Percentiles rank a stretch among this genome's conserved stretches.
Evolutionary conservation across 2,888 invertebrate species (phyloP).

Genomic region (Dorcus parallelipipedus): DNA sequence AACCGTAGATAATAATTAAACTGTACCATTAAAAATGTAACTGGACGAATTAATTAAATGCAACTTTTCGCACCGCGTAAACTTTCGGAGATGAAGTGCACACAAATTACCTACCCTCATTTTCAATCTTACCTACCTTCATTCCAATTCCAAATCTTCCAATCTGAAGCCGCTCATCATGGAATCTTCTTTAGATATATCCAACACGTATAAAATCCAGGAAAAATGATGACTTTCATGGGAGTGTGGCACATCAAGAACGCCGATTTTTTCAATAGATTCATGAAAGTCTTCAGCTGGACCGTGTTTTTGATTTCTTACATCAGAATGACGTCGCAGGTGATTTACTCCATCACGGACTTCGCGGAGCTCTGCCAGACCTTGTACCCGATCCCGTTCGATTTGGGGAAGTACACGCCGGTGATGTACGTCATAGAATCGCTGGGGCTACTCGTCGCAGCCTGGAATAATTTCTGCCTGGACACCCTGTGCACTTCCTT

Average conservation of each 20-base stretch:
- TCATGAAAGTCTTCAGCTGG: slow-evolving; percentile 4
- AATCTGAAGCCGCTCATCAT: no score
- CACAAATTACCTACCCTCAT: no score
- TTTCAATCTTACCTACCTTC: no score
- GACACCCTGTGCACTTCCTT: slow-evolving; percentile 31
- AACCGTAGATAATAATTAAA: no score
- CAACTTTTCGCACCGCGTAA: no score
- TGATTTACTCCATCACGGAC: slow-evolving; percentile 5
- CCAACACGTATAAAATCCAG: not conserved
- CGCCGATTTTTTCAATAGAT: not conserved
- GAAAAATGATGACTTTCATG: not conserved
- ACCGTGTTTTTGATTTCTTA: slow-evolving; percentile 8
- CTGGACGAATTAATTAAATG: no score
- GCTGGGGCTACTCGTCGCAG: slow-evolving; percentile 23
- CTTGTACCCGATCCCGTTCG: slow-evolving; percentile 12
- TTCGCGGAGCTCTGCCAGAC: slow-evolving; percentile 12
- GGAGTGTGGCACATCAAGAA: slow-evolving; percentile 11
- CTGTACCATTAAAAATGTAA: no score
- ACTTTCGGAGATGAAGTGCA: no score
- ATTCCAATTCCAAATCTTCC: no score
- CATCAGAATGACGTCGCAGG: slow-evolving; percentile 10
- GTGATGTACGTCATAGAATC: slow-evolving; percentile 19
- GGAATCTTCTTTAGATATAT: not conserved
- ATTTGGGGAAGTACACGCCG: slow-evolving; percentile 7
- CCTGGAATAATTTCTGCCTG: slow-evolving; percentile 29